These are phyloP conservation scores for Tachuris rubrigastra DNA, from an alignment of 2,113 vertebrate species.

Conservation along the genomic window DNA sequence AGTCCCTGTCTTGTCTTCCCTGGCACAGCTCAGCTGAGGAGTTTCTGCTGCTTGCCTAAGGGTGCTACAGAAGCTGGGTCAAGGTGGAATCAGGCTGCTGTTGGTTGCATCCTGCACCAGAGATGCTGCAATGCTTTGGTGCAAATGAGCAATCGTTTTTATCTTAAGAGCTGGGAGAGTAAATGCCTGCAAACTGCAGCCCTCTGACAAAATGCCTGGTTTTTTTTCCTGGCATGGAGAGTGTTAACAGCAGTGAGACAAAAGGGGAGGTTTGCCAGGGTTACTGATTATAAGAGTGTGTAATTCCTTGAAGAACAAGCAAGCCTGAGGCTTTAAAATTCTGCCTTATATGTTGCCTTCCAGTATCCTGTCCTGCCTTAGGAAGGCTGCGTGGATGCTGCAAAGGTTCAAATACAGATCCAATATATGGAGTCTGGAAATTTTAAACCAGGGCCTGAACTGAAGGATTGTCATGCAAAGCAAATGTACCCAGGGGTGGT, in stretches of 20 bases:
- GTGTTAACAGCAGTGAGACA: not conserved
- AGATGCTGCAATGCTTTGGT: not conserved
- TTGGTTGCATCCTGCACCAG: not conserved
- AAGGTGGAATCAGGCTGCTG: not conserved
- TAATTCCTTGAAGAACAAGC: not conserved
- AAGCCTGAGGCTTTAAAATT: not conserved
- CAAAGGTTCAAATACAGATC: not conserved
- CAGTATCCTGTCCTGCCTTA: not conserved
- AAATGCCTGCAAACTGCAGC: not conserved
- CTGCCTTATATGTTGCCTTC: not conserved
- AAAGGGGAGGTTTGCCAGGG: not conserved
- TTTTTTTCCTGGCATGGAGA: not conserved
- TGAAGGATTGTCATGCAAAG: not conserved
- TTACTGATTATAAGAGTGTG: not conserved
- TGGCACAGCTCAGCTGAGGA: not conserved
- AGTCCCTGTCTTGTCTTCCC: not conserved
- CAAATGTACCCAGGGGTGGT: not conserved
- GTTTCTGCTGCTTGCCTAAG: accelerated
- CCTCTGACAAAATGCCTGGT: not conserved
- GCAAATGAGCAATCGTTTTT: not conserved
- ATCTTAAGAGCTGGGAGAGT: not conserved
- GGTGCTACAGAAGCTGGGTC: not conserved
- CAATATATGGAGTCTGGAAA: accelerated
- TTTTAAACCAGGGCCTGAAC: not conserved
- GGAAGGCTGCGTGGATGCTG: not conserved